phyloP scores from a whole-genome alignment of 92 coral and sea anemone genomes.

The Bergia puertoricense region DNA sequence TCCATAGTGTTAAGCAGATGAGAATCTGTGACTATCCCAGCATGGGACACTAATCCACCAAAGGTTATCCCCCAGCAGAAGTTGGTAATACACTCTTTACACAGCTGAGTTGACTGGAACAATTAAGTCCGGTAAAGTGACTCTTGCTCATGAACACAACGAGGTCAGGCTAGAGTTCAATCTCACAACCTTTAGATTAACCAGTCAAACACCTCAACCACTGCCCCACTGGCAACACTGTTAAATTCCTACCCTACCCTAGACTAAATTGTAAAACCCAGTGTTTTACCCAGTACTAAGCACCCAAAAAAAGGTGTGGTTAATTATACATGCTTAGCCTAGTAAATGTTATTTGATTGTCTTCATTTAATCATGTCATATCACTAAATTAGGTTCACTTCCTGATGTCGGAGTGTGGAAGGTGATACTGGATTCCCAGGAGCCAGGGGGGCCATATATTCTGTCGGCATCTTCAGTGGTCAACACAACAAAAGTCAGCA shows the following conservation, averaged over 20 bases:
- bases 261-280: neutral
- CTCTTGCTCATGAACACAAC: no score
- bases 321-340: neutral
- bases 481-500: constrained; percentile 46
- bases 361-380: neutral
- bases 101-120: no score
- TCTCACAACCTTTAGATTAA: no score
- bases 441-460: constrained; percentile 81
- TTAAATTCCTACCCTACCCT: neutral
- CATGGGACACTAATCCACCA: no score
- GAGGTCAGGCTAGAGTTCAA: no score
- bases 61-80: no score
- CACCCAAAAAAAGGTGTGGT: neutral
- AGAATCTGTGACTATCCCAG: no score
- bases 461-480: constrained; percentile 75
- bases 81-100: no score
- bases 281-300: neutral
- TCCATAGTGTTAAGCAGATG: no score
- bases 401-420: constrained; percentile 76
- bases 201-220: no score
- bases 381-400: constrained; percentile 33
- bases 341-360: neutral
- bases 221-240: no score
- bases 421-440: constrained; percentile 68
- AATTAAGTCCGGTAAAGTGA: no score